Evolutionary conservation across 2,797 vertebrate genomes (phyloP).

Genomic region (Sebastes trivittatus): DNA sequence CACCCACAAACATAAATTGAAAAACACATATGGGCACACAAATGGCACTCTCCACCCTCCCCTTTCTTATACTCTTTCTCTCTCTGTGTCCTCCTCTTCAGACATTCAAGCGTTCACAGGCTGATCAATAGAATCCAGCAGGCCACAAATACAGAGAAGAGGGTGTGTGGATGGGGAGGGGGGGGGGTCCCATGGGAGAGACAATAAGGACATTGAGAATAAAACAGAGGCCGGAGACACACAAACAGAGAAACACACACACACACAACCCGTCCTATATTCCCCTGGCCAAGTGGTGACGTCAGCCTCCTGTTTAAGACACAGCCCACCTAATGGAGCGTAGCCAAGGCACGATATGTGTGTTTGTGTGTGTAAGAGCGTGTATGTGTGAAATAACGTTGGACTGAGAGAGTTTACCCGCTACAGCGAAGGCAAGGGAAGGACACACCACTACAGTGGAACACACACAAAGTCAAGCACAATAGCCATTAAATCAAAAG

Average conservation of each 20-base stretch:
- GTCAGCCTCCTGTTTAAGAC: slow-evolving; percentile 76
- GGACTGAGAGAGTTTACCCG: slow-evolving; percentile 49
- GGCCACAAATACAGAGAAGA: slow-evolving; percentile 70
- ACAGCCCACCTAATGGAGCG: slow-evolving; percentile 75
- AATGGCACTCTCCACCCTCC: slow-evolving; percentile 37
- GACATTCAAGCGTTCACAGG: slow-evolving; percentile 74
- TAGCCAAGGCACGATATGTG: slow-evolving; percentile 63
- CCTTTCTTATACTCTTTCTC: slow-evolving; percentile 17
- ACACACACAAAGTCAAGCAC: slow-evolving; percentile 69
- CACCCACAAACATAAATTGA: slow-evolving; percentile 24
- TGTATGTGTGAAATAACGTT: slow-evolving; percentile 63
- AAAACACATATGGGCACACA: slow-evolving; percentile 31
- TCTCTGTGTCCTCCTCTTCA: slow-evolving; percentile 52
- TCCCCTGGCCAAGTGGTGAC: slow-evolving; percentile 66
- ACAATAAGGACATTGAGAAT: slow-evolving; percentile 79
- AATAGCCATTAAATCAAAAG: slow-evolving; percentile 75
- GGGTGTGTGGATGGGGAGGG: slow-evolving; percentile 5
- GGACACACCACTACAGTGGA: slow-evolving; percentile 59
- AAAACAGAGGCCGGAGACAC: slow-evolving; percentile 63
- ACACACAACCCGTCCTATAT: slow-evolving; percentile 58
- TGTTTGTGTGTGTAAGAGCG: slow-evolving; percentile 30
- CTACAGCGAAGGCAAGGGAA: slow-evolving; percentile 58
- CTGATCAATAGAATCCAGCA: slow-evolving; percentile 81
- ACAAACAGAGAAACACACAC: slow-evolving; percentile 28
- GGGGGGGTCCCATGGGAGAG: slow-evolving; percentile 45